Evolutionary conservation across 1,140 invertebrate species (phyloP), one percentile per base, ranked within the genome.

Genomic region (Ooceraea biroi): DNA sequence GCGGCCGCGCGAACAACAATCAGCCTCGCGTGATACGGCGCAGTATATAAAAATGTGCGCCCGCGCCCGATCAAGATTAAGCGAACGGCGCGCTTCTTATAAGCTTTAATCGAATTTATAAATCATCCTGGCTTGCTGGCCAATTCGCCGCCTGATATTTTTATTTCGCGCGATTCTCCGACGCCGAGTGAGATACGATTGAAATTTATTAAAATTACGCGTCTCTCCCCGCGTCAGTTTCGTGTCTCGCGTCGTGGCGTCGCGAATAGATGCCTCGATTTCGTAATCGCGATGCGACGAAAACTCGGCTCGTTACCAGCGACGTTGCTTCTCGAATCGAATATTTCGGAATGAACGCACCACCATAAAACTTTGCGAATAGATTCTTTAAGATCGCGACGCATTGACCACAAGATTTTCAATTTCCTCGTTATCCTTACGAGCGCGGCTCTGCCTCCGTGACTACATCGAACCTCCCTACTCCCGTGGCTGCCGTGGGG

Each of bases 81-180:
- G 88, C 85, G 84, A 50, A 69, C 58, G 86, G 77, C 85, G 80
- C 84, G 86, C 82, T 88, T 88, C 90, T 91, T 91, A 92, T 87
- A 88, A 90, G 84, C 85, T 85, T 91, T 91, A 93, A 93, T 93
- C 92, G 91, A 93, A 92, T 92, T 90, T 90, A 92, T 93, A 92
- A 92, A 93, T 93, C 91, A 93, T 69, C 77, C 48, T 19, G 46
- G 58, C 74, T 83, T 85, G 58, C 65, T 72, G 72, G 60, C 77
- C 85, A 90, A 90, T 90, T 92, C 86, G 55, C 89, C 76, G 88
- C 82, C 86, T 89, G 90, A 90, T 92, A 90, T 90, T 92, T 92
- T 92, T 91, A 90, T 91, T 90, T 85, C 73, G 25, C 27, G 17
- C 25, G 50, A 69, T 57, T 69, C 25, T 19, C 11, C 22, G 17